Evolutionary conservation across 2,797 vertebrate species (phyloP).

Genomic region (Podarcis lilfordi): DNA sequence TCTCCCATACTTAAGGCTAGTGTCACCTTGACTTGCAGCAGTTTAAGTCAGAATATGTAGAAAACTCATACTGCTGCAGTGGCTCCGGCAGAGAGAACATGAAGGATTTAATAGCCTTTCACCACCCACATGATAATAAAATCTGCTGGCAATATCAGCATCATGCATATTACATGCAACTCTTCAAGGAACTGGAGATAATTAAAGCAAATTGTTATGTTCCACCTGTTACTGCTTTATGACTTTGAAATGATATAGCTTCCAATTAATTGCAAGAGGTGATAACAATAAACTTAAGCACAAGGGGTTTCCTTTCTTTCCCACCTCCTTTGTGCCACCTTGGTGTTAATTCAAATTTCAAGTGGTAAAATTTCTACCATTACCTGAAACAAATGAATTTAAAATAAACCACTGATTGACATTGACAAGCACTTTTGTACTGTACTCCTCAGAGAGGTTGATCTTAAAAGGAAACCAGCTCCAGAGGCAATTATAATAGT

Average conservation of each 20-base stretch:
- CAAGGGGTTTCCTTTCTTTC: neutral
- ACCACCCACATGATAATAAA: neutral
- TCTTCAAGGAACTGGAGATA: neutral
- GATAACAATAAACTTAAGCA: neutral
- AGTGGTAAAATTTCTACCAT: neutral
- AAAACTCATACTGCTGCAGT: neutral
- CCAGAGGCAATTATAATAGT: neutral
- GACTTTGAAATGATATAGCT: neutral
- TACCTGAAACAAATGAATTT: neutral
- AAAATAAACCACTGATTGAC: neutral
- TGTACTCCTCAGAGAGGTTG: neutral
- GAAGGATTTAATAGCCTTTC: neutral
- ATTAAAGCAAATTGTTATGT: neutral
- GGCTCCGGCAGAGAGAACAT: no score
- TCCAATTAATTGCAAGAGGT: neutral
- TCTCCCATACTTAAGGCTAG: neutral
- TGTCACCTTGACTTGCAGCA: neutral
- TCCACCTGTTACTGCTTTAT: neutral
- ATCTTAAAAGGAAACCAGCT: conserved; percentile 1
- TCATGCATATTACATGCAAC: neutral
- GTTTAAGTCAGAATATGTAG: neutral
- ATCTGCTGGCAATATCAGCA: neutral
- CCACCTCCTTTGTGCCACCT: neutral
- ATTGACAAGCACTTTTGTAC: neutral
- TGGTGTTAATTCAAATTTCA: neutral